Percentiles rank a stretch among this genome's conserved stretches.
These are phyloP conservation scores for Ylistrum balloti DNA, from an alignment of 1,140 invertebrate genomes.

Conservation along the genomic window DNA sequence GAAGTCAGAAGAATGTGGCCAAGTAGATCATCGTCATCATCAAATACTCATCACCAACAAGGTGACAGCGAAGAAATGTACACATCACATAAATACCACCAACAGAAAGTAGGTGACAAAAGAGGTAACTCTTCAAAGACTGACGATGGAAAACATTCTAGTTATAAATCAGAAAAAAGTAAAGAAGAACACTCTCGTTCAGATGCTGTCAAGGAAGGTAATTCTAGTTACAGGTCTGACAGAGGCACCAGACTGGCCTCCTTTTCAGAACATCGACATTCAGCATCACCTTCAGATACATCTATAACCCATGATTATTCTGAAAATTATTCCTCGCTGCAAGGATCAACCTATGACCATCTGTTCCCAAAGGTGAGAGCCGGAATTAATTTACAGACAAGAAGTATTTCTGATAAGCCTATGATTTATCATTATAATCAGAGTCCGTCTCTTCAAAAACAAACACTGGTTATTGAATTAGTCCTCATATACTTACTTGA, in stretches of 20 bases:
- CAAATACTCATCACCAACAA: not conserved
- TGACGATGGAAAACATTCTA: too few relatives aligned
- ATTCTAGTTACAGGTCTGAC: not conserved
- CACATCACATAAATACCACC: not conserved
- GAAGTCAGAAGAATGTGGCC: not conserved
- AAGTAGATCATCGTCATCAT: not conserved
- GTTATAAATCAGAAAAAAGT: not conserved
- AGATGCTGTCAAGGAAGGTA: not conserved
- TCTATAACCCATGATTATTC: not conserved
- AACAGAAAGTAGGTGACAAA: not conserved
- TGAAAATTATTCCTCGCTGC: not conserved
- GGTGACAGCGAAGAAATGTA: not conserved
- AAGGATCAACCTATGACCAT: not conserved
- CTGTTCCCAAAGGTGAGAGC: constrained; percentile 3
- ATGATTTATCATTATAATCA: too few relatives aligned
- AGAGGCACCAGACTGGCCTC: not conserved
- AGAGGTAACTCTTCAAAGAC: not conserved
- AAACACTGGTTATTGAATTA: too few relatives aligned
- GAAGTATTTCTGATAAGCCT: too few relatives aligned
- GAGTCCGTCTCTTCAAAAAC: too few relatives aligned
- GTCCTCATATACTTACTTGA: too few relatives aligned
- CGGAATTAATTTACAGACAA: too few relatives aligned
- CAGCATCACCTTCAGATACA: not conserved
- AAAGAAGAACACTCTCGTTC: not conserved
- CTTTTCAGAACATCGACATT: not conserved